phyloP scores from a whole-genome alignment of 1,140 invertebrate species.

The Sarcophaga bullata region DNA sequence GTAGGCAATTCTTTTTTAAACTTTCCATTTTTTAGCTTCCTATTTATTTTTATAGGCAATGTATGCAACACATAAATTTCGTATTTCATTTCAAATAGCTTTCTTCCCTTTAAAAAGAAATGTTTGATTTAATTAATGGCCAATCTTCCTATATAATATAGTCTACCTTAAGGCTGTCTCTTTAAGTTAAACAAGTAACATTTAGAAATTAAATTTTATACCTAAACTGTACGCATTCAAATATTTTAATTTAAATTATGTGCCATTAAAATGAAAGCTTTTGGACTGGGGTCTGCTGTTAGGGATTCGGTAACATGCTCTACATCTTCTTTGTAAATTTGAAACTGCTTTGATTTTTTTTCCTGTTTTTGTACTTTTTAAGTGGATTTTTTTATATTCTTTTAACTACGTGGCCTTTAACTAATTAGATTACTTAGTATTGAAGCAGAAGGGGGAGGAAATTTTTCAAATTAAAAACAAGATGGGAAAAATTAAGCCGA shows the following conservation, averaged over 20 bases:
- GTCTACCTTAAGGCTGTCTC: not conserved
- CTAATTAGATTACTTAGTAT: constrained; percentile 34
- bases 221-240: no score
- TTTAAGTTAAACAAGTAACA: not conserved
- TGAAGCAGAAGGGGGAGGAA: not conserved
- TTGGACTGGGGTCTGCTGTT: not conserved
- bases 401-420: constrained; percentile 27
- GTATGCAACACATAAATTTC: no score
- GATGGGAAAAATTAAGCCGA: not conserved
- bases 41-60: no score
- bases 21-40: no score
- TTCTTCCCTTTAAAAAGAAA: no score
- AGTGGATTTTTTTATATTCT: constrained; percentile 28
- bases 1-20: no score
- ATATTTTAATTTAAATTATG: constrained; percentile 11
- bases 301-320: not conserved
- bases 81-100: no score
- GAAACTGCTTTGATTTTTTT: not conserved
- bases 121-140: no score
- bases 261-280: not conserved
- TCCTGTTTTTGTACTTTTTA: not conserved
- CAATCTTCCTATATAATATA: no score
- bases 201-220: no score
- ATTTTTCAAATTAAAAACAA: not conserved
- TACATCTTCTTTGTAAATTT: not conserved